Evolutionary conservation across 2,797 vertebrate genomes (phyloP).

Genomic region (Sebastes iracundus): DNA sequence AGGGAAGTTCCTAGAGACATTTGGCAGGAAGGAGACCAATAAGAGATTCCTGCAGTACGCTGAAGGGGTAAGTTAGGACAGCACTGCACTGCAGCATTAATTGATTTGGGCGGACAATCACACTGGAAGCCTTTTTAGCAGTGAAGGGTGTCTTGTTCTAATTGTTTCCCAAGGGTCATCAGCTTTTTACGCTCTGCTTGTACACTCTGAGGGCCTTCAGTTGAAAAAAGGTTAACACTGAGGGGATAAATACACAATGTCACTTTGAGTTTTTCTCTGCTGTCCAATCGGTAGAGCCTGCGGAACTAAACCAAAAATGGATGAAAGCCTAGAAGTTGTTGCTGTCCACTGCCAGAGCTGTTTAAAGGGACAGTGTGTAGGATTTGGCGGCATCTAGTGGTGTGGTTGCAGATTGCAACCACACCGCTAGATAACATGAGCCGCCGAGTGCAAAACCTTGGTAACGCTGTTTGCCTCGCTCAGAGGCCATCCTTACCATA

Average conservation of each 20-base stretch:
- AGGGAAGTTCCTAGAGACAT: constrained; percentile 90
- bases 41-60: constrained; percentile 94
- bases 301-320: neutral
- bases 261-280: neutral
- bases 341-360: neutral
- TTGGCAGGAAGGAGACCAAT: constrained; percentile 93
- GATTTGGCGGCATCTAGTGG: neutral
- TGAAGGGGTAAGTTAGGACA: constrained; percentile 86
- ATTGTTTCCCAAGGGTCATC: constrained; percentile 12
- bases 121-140: constrained; percentile 8
- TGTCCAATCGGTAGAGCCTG: neutral
- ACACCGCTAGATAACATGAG: no score
- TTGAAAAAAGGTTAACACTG: neutral
- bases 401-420: no score
- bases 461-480: no score
- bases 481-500: no score
- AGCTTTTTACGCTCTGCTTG: constrained; percentile 2
- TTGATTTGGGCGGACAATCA: neutral
- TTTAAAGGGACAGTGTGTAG: neutral
- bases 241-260: neutral
- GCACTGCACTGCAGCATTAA: constrained; percentile 12
- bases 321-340: neutral
- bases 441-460: accelerated
- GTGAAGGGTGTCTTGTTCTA: neutral
- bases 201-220: neutral